phyloP scores from a whole-genome alignment of 1,140 invertebrate genomes.

The Zaprionus capensis region DNA sequence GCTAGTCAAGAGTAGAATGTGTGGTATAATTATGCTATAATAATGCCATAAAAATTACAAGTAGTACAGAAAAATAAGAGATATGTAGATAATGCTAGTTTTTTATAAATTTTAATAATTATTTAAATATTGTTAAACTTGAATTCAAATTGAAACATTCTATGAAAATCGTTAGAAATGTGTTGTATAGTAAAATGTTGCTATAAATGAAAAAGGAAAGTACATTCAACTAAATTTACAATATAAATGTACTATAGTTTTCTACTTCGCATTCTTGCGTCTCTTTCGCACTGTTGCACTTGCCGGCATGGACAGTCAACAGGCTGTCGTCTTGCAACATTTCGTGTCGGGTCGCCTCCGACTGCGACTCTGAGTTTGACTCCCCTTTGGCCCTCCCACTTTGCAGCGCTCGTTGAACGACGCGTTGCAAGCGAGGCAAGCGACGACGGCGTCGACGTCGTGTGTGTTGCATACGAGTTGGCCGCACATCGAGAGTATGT shows the following conservation, averaged over 20 bases:
- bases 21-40: background rate
- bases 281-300: background rate
- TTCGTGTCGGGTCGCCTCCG: slow-evolving; percentile 21
- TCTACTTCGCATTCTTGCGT: background rate
- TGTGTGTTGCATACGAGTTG: slow-evolving; percentile 16
- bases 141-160: no score
- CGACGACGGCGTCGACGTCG: background rate
- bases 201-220: background rate
- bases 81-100: background rate
- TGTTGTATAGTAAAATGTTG: background rate
- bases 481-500: slow-evolving; percentile 26
- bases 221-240: background rate
- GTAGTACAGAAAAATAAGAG: background rate
- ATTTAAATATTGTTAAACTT: no score
- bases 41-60: background rate
- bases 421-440: slow-evolving; percentile 33
- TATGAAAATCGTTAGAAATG: background rate
- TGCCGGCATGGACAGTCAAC: slow-evolving; percentile 33
- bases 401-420: slow-evolving; percentile 15
- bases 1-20: no score
- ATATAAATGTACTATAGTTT: background rate
- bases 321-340: slow-evolving; percentile 55
- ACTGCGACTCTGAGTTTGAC: background rate
- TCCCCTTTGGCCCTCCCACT: background rate
- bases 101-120: no score